Evolutionary conservation across 2,888 invertebrate genomes (phyloP).

Genomic region (Sarcophaga carnaria): DNA sequence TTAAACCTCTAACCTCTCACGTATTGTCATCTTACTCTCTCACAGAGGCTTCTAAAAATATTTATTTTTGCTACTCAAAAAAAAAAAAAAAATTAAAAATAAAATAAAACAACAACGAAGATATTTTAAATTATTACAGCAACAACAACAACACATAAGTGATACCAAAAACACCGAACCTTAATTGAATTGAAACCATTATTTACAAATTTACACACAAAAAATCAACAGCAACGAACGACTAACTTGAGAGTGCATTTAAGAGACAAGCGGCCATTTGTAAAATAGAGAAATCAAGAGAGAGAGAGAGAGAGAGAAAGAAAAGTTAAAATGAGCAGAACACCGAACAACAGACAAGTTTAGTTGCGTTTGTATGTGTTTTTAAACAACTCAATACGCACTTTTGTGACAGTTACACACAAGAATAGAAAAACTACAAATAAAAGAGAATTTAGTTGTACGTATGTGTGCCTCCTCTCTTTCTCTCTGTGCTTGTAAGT

Average conservation of each 20-base stretch:
- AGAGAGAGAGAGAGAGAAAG: neutral
- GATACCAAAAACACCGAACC: conserved; percentile 9
- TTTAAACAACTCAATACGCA: neutral
- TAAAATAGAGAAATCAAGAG: neutral
- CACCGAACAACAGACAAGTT: no score
- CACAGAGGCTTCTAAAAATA: neutral
- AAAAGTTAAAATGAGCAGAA: neutral
- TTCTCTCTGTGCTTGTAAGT: neutral
- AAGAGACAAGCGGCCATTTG: neutral
- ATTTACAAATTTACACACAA: neutral
- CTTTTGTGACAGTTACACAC: neutral
- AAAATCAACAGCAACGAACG: neutral
- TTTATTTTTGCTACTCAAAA: neutral
- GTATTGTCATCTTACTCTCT: no score
- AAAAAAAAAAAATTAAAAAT: no score
- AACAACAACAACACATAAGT: conserved; percentile 1
- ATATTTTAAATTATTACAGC: no score
- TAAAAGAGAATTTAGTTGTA: neutral
- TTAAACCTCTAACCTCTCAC: neutral
- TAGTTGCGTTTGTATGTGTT: neutral
- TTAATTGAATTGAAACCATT: conserved; percentile 29
- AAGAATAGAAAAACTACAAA: neutral
- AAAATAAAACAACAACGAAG: neutral
- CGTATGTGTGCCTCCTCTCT: neutral
- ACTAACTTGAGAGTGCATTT: neutral